Conservation (phyloP, 2,797 vertebrate species). For the Manis javanica region DNA sequence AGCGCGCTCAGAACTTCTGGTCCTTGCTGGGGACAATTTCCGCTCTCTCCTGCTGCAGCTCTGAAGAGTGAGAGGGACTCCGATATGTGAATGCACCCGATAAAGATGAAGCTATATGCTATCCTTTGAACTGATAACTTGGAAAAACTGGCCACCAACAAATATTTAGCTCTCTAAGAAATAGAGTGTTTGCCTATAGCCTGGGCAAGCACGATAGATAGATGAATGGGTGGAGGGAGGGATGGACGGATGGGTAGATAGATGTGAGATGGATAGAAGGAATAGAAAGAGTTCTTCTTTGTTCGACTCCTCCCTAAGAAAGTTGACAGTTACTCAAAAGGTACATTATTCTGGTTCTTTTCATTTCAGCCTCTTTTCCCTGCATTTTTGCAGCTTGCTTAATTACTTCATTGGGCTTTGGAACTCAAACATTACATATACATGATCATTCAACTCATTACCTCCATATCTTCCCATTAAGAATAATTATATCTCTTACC, state of each 20-base stretch:
- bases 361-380: constrained; percentile 33
- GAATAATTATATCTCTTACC: constrained; percentile 81
- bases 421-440: constrained; percentile 75
- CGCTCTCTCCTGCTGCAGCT: not conserved
- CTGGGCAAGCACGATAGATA: not conserved
- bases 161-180: constrained; percentile 6
- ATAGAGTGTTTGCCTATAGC: not conserved
- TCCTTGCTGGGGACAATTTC: not conserved
- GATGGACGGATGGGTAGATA: not conserved
- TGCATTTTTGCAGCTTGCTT: constrained; percentile 76
- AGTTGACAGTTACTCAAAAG: constrained; percentile 31
- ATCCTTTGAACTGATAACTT: constrained; percentile 10
- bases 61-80: not conserved
- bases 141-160: constrained; percentile 3
- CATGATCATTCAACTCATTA: constrained; percentile 81
- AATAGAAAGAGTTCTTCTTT: not conserved
- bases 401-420: constrained; percentile 82
- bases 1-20: not conserved
- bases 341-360: constrained; percentile 50
- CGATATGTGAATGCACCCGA: not conserved
- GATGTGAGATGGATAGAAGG: not conserved
- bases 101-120: not conserved
- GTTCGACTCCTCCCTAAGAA: constrained; percentile 37
- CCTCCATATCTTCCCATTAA: constrained; percentile 82
- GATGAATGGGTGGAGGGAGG: not conserved